Conservation (phyloP, 2,797 vertebrate genomes). For the Schizopygopsis pylzovi region DNA sequence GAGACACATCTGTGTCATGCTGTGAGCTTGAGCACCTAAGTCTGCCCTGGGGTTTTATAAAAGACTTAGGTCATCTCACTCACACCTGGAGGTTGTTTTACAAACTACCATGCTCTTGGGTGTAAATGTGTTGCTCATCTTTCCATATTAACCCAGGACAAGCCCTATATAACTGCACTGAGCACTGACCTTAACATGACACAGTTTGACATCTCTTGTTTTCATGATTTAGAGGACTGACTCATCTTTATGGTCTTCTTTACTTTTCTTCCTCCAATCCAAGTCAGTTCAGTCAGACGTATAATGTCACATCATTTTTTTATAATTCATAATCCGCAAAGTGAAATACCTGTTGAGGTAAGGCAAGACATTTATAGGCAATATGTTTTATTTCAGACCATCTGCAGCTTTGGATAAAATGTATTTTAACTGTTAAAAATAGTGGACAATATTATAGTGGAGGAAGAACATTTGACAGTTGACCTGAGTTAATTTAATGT, state of each 20-base stretch:
- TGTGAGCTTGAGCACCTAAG: constrained; percentile 41
- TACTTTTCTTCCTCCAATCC: constrained; percentile 22
- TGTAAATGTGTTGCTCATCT: constrained; percentile 43
- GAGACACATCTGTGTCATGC: constrained; percentile 80
- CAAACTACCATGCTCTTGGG: constrained; percentile 16
- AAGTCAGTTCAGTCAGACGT: neutral
- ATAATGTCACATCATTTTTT: constrained; percentile 25
- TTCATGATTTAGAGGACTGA: constrained; percentile 22
- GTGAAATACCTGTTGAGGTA: constrained; percentile 27
- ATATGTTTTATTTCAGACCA: neutral
- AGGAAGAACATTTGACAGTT: constrained; percentile 35
- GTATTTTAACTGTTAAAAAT: constrained; percentile 18
- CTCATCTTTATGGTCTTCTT: constrained; percentile 4
- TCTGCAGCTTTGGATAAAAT: constrained; percentile 10
- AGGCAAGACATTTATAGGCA: constrained; percentile 10
- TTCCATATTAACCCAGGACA: constrained; percentile 33
- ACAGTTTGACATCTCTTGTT: constrained; percentile 1
- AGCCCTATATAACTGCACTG: constrained; percentile 14
- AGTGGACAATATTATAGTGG: neutral
- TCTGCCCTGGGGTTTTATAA: constrained; percentile 47
- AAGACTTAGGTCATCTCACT: constrained; percentile 50
- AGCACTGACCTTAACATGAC: constrained; percentile 35
- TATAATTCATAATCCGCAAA: constrained; percentile 27
- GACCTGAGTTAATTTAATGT: constrained; percentile 26
- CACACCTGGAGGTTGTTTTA: constrained; percentile 57